Evolutionary conservation across 2,113 vertebrate species (phyloP).

Genomic region (Dasypus novemcinctus): DNA sequence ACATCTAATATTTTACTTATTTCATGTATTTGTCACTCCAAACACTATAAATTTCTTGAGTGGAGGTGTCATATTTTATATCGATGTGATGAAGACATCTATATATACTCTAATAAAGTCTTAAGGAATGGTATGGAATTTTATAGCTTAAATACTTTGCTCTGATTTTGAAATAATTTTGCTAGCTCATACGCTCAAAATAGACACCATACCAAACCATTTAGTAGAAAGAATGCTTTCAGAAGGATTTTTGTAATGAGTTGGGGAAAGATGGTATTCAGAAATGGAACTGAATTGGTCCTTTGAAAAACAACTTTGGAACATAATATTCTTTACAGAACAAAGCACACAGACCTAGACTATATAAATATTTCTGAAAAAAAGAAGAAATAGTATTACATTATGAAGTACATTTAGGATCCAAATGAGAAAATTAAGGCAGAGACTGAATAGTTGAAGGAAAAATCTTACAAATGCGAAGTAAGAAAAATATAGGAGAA

Average conservation of each 20-base stretch:
- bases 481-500: slow-evolving; percentile 26
- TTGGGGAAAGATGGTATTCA: slow-evolving; percentile 50
- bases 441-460: neutral
- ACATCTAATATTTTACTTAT: neutral
- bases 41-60: neutral
- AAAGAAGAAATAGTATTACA: neutral
- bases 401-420: slow-evolving; percentile 25
- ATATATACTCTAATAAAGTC: neutral
- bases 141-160: slow-evolving; percentile 60
- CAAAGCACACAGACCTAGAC: slow-evolving; percentile 25
- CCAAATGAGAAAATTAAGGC: slow-evolving; percentile 43
- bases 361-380: neutral
- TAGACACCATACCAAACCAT: slow-evolving; percentile 49
- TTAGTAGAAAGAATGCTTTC: slow-evolving; percentile 72
- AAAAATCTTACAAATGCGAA: neutral
- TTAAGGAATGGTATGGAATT: slow-evolving; percentile 28
- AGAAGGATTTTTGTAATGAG: slow-evolving; percentile 62
- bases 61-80: neutral
- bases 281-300: slow-evolving; percentile 60
- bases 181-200: slow-evolving; percentile 65
- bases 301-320: slow-evolving; percentile 68
- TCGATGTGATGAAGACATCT: neutral
- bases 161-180: slow-evolving; percentile 66
- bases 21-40: neutral
- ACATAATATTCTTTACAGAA: slow-evolving; percentile 62